A percentile compares a stretch with the other conserved stretches of the same genome.
These are phyloP conservation scores for Heterodera filipjevi DNA, from an alignment of 2,888 invertebrate species.

Conservation along the genomic window DNA sequence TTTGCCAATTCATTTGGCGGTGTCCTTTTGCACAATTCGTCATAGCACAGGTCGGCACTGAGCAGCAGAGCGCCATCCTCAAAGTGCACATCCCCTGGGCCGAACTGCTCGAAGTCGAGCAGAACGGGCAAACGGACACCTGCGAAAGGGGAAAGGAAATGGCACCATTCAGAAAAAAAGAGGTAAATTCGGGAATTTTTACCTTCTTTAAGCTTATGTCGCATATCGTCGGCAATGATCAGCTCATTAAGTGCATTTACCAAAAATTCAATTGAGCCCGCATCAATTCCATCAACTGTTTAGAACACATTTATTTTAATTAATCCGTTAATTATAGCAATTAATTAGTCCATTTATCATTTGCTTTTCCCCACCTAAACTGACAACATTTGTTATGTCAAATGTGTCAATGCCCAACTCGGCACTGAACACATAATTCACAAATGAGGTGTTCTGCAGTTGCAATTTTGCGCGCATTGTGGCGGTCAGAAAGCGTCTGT, in stretches of 20 bases:
- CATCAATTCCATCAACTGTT: slow-evolving; percentile 62
- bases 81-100: slow-evolving; percentile 50
- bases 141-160: too few relatives aligned
- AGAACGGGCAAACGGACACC: slow-evolving; percentile 61
- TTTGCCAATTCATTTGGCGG: slow-evolving; percentile 40
- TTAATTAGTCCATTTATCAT: too few relatives aligned
- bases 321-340: too few relatives aligned
- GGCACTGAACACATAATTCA: slow-evolving; percentile 56
- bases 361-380: not conserved
- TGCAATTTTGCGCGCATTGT: slow-evolving; percentile 61
- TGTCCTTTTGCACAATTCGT: slow-evolving; percentile 52
- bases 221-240: slow-evolving; percentile 63
- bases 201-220: slow-evolving; percentile 60
- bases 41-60: slow-evolving; percentile 62
- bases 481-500: slow-evolving; percentile 61
- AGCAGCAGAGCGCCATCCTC: slow-evolving; percentile 57
- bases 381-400: slow-evolving; percentile 58
- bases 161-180: too few relatives aligned
- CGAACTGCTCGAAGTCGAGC: slow-evolving; percentile 61
- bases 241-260: slow-evolving; percentile 63
- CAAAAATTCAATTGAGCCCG: slow-evolving; percentile 60
- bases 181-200: not conserved
- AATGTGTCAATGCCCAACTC: slow-evolving; percentile 62
- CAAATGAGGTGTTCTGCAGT: slow-evolving; percentile 56
- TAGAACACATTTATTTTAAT: too few relatives aligned